Base-by-base conservation (phyloP, 1,140 invertebrate species). In the Aphelinus atriplicis region DNA sequence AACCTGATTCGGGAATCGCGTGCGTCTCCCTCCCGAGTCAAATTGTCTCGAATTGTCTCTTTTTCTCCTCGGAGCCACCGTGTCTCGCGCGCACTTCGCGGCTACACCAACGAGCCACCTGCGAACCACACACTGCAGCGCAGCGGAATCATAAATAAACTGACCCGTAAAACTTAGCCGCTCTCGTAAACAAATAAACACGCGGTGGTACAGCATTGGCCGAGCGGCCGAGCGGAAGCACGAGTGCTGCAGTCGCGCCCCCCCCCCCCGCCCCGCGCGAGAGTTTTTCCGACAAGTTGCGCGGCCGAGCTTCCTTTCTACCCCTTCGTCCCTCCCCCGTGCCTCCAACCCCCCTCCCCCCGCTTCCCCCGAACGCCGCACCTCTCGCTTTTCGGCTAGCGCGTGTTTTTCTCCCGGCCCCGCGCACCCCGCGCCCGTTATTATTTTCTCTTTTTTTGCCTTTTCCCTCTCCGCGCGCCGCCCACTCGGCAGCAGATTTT, bases 261-360 rank as follows among this genome's bases (percentile, higher is more conserved):
- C 47, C 60, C 51, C 47, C 60, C 45, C 7, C 60, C 45, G 53
- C 62, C 5, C 53, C 55, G 43, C 51, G 26, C 26, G 26, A 51
- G 55, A 70, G 70, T 67, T 77, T 77, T 77, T 73, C 71, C 76
- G 63, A 26, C 65, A 42, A 77, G 48, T 73, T 77, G 74, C 26
- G 60, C 63, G 26, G 67, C 9, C 1, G 50, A 47, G 7, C 67
- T 74, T 74, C 61, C 53, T 70, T 64, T 55, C 64, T 61, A 47
- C 10, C 57, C 47, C 43, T 47, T 3, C 42, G 50, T n/a, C 42
- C n/a, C 60, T 56, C 26, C 42, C n/a, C 2, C 10, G 5, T 46
- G 61, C 5, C 2, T 63, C 4, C 3, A 2, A 6, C 6, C 62
- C 7, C 7, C 45, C 3, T 2, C 45, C 45, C 62, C 45, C 45